Evolutionary conservation across 2,888 invertebrate species (phyloP), one percentile per base, ranked within the genome.

Genomic region (Lasioglossum zephyrum): DNA sequence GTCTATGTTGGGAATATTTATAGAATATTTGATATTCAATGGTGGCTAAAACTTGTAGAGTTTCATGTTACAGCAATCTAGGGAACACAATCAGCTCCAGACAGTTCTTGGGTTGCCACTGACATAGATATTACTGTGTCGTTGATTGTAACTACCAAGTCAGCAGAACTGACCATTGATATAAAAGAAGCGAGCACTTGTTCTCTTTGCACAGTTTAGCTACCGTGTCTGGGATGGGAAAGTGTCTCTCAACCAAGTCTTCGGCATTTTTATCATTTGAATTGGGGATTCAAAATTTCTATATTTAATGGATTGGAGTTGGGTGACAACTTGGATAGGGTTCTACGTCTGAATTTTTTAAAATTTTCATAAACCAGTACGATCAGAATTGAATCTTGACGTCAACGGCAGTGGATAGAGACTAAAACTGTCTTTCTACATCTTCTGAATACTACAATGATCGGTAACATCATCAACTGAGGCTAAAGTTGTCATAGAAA

Each of bases 101-200:
- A 66, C 22, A 66, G 9, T 66, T 66, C 31, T 16, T 66, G 36
- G 16, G 36, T 36, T 18, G 36, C 36, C 36, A 18, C 9, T 66
- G 66, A 66, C 36, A 66, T 36, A 66, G 36, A 66, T 36, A 36
- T 66, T 66, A 31, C 66, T 66, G 60, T 60, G 60, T 60, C 60
- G 60, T 26, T 60, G 60, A 26, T 60, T 26, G 6, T 16, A 16
- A 26, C 60, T 63, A 4, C 60, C 0, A 31, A 63, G 60, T 63
- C 60, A 63, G 60, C 60, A 63, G 31, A 31, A 63, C 26, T 26
- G 60, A 31, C 26, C 13, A 26, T 16, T 2, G 26, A 63, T 63
- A 63, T 63, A 31, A 63, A 63, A 63, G 60, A 63, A 63, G 13
- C 60, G 60, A 16, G 60, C 60, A 63, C 60, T 63, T 63, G 60